Conservation (phyloP, 2,113 vertebrate species). For the Salvelinus fontinalis region DNA sequence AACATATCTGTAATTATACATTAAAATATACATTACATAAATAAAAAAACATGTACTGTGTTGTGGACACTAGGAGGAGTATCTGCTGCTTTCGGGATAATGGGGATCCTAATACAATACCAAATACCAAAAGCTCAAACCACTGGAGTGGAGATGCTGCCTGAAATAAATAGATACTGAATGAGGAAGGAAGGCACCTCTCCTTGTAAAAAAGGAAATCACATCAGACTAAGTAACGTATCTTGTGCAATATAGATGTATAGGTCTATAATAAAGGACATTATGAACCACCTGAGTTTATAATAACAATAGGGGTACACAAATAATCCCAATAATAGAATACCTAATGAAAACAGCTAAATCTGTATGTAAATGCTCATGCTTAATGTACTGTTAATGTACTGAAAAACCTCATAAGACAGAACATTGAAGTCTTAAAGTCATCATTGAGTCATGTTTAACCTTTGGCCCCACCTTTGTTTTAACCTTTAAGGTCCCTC, state of each 20-base stretch:
- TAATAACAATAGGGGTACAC: neutral
- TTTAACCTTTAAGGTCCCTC: conserved; percentile 16
- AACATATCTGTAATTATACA: neutral
- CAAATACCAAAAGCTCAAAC: too few species aligned
- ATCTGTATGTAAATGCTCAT: neutral
- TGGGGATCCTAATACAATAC: too few species aligned
- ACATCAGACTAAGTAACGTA: neutral
- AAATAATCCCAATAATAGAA: too few species aligned
- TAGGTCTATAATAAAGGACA: neutral
- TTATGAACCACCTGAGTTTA: neutral
- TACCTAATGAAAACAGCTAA: too few species aligned
- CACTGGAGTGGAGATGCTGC: too few species aligned
- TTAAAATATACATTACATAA: too few species aligned
- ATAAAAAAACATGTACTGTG: too few species aligned
- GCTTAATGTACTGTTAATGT: neutral
- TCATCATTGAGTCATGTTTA: neutral
- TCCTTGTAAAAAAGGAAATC: neutral
- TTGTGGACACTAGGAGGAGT: too few species aligned
- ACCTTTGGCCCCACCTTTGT: conserved; percentile 30
- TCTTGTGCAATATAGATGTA: neutral
- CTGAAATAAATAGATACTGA: too few species aligned
- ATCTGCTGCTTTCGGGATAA: too few species aligned
- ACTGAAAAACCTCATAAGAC: neutral
- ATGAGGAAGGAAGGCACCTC: too few species aligned
- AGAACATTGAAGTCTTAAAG: neutral